phyloP scores from a whole-genome alignment of 2,797 vertebrate species.

The Sternarchorhynchus goeldii region DNA sequence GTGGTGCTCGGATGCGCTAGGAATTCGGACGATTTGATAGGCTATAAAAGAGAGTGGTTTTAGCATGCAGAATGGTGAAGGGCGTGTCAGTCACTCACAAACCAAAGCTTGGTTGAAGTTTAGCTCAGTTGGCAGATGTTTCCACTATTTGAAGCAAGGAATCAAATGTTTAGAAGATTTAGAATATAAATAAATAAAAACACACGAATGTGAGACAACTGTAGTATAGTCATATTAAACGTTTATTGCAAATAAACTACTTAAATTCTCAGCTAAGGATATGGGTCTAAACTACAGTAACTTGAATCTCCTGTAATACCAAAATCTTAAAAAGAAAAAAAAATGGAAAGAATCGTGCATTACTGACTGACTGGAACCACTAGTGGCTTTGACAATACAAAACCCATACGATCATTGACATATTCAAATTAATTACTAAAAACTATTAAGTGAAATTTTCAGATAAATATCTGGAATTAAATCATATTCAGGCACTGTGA shows the following conservation, averaged over 20 bases:
- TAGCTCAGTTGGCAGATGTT: constrained; percentile 43
- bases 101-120: constrained; percentile 70
- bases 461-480: not conserved
- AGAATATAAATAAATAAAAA: not conserved
- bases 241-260: not conserved
- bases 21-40: constrained; percentile 50
- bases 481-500: not conserved
- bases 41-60: constrained; percentile 25
- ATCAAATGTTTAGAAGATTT: constrained; percentile 1
- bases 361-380: not conserved
- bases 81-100: constrained; percentile 43
- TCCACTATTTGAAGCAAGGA: too few species aligned
- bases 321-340: not conserved
- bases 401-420: not conserved
- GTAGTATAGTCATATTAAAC: not conserved
- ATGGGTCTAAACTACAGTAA: too few species aligned
- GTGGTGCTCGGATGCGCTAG: not conserved
- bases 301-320: too few species aligned
- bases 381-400: not conserved
- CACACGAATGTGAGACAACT: too few species aligned
- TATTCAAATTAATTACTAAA: not conserved
- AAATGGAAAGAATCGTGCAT: not conserved
- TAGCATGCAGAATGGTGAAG: accelerated
- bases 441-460: not conserved
- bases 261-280: too few species aligned